These are phyloP conservation scores for Malaclemys terrapin DNA, from an alignment of 2,113 vertebrate genomes.

Conservation along the genomic window DNA sequence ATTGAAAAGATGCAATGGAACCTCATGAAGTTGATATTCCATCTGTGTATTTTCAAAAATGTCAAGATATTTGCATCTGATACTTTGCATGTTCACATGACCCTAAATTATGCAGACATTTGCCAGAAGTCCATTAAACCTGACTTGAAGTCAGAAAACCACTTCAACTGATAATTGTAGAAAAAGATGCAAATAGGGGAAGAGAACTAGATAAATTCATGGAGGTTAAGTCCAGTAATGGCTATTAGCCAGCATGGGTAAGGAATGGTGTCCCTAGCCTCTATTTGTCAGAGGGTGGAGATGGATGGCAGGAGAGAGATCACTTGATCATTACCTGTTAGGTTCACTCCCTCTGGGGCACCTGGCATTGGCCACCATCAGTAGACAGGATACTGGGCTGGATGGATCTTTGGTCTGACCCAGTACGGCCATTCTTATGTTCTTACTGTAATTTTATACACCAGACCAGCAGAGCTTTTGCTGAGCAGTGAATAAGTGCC, in stretches of 20 bases:
- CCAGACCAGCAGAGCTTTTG: not conserved
- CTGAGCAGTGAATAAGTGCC: not conserved
- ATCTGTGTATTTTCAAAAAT: not conserved
- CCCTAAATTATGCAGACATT: not conserved
- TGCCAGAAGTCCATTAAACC: not conserved
- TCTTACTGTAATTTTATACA: not conserved
- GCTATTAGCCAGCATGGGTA: too few relatives aligned
- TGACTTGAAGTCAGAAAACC: not conserved
- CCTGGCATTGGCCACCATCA: too few relatives aligned
- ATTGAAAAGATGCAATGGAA: not conserved
- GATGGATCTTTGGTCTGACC: too few relatives aligned
- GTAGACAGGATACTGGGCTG: too few relatives aligned
- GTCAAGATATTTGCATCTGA: not conserved
- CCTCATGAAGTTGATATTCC: not conserved
- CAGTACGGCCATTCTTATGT: too few relatives aligned
- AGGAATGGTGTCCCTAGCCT: too few relatives aligned
- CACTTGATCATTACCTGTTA: too few relatives aligned
- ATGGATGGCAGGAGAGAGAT: too few relatives aligned
- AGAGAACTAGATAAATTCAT: not conserved
- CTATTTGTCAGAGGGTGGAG: too few relatives aligned
- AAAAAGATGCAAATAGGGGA: not conserved
- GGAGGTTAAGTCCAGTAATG: too few relatives aligned
- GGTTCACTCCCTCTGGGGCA: too few relatives aligned
- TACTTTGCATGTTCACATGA: not conserved
- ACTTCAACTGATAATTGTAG: fast-evolving